Conservation (phyloP, 2,113 vertebrate species). For the Myotis lucifugus region DNA sequence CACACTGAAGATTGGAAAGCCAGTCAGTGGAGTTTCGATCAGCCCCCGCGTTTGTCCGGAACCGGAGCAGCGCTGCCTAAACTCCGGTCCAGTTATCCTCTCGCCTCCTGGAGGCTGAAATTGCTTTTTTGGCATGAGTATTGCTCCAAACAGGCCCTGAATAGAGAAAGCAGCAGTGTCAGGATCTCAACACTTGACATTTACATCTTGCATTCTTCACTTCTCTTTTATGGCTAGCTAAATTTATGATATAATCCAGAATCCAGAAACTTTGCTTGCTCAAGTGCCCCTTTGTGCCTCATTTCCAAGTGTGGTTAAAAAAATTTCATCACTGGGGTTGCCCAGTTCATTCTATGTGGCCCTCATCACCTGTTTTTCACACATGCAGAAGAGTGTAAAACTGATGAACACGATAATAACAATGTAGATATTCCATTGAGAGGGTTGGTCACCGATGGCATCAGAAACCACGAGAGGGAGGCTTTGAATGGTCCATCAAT, state of each 20-base stretch:
- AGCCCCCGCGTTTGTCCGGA: background rate
- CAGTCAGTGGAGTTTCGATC: background rate
- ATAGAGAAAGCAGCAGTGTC: accelerated
- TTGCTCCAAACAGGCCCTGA: accelerated
- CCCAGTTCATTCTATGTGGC: background rate
- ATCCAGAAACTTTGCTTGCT: background rate
- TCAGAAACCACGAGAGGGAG: constrained; percentile 38
- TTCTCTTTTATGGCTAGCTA: background rate
- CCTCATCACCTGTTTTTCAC: background rate
- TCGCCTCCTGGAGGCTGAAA: background rate
- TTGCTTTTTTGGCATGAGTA: background rate
- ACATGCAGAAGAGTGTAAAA: background rate
- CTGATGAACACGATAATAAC: background rate
- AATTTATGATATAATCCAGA: background rate
- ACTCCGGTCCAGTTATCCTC: accelerated
- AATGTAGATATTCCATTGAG: background rate
- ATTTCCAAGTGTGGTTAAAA: background rate
- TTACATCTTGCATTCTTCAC: background rate
- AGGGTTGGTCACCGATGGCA: background rate
- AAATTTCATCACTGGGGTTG: accelerated
- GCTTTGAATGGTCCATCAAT: constrained; percentile 34
- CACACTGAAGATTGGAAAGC: background rate
- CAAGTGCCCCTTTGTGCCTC: accelerated
- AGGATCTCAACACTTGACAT: accelerated
- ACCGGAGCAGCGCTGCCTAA: accelerated